Conservation (phyloP, 1,140 invertebrate species). For the Bicyclus anynana region DNA sequence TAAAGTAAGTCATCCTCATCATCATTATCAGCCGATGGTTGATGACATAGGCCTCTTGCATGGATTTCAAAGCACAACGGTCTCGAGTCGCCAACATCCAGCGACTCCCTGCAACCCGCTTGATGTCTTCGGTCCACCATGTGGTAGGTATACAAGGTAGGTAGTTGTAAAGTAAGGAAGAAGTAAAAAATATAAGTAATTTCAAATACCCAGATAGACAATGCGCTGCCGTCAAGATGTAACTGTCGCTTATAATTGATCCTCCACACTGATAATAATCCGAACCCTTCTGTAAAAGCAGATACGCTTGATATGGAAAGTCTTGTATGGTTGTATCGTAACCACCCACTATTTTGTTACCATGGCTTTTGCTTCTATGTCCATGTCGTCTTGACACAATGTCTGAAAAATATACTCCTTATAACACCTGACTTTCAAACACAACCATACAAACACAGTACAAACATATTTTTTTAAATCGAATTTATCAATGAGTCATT, state of each 20-base stretch:
- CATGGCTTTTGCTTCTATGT: not conserved
- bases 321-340: constrained; percentile 19
- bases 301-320: constrained; percentile 21
- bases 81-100: too few species aligned
- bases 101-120: too few species aligned
- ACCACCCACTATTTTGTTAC: constrained; percentile 21
- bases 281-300: constrained; percentile 13
- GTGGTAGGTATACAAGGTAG: too few species aligned
- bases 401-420: not conserved
- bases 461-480: too few species aligned
- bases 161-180: too few species aligned
- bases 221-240: constrained; percentile 25
- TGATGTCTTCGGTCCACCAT: too few species aligned
- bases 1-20: too few species aligned
- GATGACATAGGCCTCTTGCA: too few species aligned
- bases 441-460: too few species aligned
- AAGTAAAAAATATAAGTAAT: not conserved
- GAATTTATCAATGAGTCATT: too few species aligned
- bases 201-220: constrained; percentile 17
- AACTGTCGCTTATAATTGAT: constrained; percentile 24
- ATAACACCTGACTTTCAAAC: not conserved
- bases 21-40: too few species aligned
- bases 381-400: constrained; percentile 3
- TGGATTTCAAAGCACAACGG: too few species aligned
- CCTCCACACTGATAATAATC: constrained; percentile 26